phyloP scores from a whole-genome alignment of 2,797 vertebrate species.

The Miichthys miiuy region DNA sequence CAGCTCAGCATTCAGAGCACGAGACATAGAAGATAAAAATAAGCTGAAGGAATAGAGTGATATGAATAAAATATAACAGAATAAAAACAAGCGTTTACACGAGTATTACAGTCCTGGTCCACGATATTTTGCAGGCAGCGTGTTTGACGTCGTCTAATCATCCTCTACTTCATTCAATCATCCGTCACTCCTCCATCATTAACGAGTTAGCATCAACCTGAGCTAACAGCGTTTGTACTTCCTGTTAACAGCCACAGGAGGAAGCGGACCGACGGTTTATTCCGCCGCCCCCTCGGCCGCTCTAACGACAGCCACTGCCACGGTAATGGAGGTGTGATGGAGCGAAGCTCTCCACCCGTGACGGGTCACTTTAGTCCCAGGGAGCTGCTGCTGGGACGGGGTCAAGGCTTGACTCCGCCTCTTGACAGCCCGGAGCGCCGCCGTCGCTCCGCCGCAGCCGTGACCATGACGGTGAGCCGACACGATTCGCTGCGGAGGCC shows the following conservation, averaged over 20 bases:
- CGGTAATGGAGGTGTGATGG: constrained; percentile 86
- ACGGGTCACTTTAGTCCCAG: constrained; percentile 93
- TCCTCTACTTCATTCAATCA: background rate
- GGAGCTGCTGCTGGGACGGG: constrained; percentile 91
- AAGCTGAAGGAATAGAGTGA: too few relatives aligned
- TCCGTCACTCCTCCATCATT: background rate
- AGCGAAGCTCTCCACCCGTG: constrained; percentile 90
- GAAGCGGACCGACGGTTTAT: constrained; percentile 89
- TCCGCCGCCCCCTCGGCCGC: constrained; percentile 91
- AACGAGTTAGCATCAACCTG: background rate
- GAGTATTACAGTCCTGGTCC: too few relatives aligned
- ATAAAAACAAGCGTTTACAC: too few relatives aligned
- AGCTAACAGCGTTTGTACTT: constrained; percentile 2
- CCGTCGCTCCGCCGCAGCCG: constrained; percentile 89
- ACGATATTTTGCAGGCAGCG: too few relatives aligned
- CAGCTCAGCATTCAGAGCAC: too few relatives aligned
- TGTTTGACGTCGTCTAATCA: background rate
- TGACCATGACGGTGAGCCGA: constrained; percentile 92
- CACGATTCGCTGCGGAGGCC: constrained; percentile 93
- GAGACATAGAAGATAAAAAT: too few relatives aligned
- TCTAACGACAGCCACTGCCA: constrained; percentile 91
- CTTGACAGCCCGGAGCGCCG: constrained; percentile 93
- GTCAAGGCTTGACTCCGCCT: constrained; percentile 83
- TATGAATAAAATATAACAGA: too few relatives aligned
- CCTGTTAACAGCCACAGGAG: constrained; percentile 88